Conservation (phyloP, 2,888 invertebrate genomes). For the Pardosa pseudoannulata region DNA sequence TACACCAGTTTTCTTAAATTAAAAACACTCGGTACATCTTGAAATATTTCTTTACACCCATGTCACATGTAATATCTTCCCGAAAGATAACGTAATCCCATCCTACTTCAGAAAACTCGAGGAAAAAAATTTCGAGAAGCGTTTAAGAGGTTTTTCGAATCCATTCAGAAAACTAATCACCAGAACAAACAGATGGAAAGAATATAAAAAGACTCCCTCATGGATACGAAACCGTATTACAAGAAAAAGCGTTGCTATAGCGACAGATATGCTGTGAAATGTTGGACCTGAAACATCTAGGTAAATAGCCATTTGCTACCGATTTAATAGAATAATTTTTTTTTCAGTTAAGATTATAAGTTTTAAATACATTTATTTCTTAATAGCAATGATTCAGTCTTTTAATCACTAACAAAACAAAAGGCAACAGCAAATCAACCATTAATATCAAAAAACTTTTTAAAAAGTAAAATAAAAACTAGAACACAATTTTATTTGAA, state of each 20-base stretch:
- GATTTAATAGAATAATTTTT: not conserved
- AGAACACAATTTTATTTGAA: too few relatives aligned
- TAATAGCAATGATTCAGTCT: too few relatives aligned
- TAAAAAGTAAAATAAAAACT: too few relatives aligned
- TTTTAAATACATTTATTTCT: too few relatives aligned
- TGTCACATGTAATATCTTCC: not conserved
- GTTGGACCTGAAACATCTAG: not conserved
- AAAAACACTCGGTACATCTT: not conserved
- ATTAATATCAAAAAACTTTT: too few relatives aligned
- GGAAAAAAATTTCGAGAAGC: not conserved
- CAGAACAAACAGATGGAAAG: not conserved
- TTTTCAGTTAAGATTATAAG: not conserved
- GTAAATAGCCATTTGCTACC: not conserved
- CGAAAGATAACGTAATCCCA: not conserved
- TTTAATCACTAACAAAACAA: too few relatives aligned
- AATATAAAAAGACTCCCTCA: not conserved
- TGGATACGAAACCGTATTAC: not conserved
- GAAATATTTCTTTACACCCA: not conserved
- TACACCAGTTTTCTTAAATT: not conserved
- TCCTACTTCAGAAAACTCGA: not conserved
- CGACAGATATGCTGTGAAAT: not conserved
- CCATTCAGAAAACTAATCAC: constrained; percentile 10
- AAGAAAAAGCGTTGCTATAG: not conserved
- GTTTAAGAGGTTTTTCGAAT: constrained; percentile 14
- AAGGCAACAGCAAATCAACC: too few relatives aligned